Evolutionary conservation across 2,113 vertebrate genomes (phyloP), one percentile per base, ranked within the genome.

Genomic region (Labeo catla): DNA sequence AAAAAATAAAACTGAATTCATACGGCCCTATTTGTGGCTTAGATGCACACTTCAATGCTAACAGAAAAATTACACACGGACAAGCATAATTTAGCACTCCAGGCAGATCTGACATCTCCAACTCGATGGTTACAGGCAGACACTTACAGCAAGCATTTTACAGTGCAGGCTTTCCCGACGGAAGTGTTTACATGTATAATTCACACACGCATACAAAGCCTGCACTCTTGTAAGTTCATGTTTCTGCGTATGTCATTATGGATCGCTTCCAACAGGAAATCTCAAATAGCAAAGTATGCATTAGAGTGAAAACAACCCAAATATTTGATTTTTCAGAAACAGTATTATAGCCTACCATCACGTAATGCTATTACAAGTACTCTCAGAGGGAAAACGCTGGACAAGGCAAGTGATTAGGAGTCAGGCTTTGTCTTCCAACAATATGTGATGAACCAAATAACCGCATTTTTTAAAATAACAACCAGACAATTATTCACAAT

Each of bases 161-260:
- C 72, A 78, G 63, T 15, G 47, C 45, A 79, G 63, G 39, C 59
- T 85, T 76, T 87, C 74, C 78, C 45, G n/a, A 52, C 45, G 66
- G 73, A 83, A 36, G 57, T 52, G 49, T 59, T 87, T 70, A 84
- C 87, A 87, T 88, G 79, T 86, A 88, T 90, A 88, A 88, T 88
- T 88, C 76, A 87, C 72, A 77, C 61, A 70, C 61, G 74, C 61
- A 86, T 81, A 89, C 84, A 66, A 59, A 45, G 49, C 61, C 85
- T 68, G 52, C 28, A 34, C 57, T 78, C 84, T 52, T 59, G 19
- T 39, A 78, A 68, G 61, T 68, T 78, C 68, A 83, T 68, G 23
- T 84, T 59, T 72, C 81, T 73, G 81, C 8, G 19, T 19, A 57
- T 84, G 47, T 84, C 68, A 59, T 73, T 73, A 84, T 73, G 68